Base-by-base conservation (phyloP, 2,797 vertebrate genomes). In the Cirrhinus molitorella region DNA sequence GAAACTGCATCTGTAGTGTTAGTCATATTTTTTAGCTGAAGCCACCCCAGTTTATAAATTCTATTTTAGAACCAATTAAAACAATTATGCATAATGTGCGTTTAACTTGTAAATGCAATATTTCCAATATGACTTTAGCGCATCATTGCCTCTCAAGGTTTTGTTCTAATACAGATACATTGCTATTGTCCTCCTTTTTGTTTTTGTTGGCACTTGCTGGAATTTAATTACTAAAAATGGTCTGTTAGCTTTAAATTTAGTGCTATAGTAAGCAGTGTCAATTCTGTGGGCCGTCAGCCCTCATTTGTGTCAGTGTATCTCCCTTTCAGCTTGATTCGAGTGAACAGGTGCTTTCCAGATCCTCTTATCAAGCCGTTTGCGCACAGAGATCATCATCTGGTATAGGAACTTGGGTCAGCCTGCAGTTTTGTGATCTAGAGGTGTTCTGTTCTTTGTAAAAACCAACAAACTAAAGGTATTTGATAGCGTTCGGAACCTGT, bases 261-360 rank as follows among this genome's bases (percentile, higher is more conserved):
- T 3, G 3, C 55, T 61, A 25, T 45, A 47, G 34, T 23, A 80
- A 67, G 66, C 78, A 37, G 23, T 68, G 37, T 34, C 40, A 80
- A 47, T 70, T 79, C 59, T 49, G 13, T 78, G 55, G 63, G 31
- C 75, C 55, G n/a, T 66, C 65, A 65, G 45, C 17, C 37, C 59
- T 73, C 61, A 34, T 81, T 88, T 91, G 90, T 88, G 77, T 88
- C 85, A 79, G 43, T 84, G 59, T 86, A 87, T 87, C 86, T 85
- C 51, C 81, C 79, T 89, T 91, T 91, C 88, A 83, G 78, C 91
- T 91, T 91, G 88, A 83, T 83, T 80, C 45, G 3, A 16, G 23
- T 14, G 45, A 83, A 68, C 77, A 83, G 81, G 55, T 86, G 80
- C 70, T 45, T 63, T 63, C 43, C 59, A 74, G 70, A 83, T 83